Percentiles rank a stretch among this genome's conserved stretches.
phyloP scores from a whole-genome alignment of 2,797 vertebrate genomes.

The Nothura maculosa region DNA sequence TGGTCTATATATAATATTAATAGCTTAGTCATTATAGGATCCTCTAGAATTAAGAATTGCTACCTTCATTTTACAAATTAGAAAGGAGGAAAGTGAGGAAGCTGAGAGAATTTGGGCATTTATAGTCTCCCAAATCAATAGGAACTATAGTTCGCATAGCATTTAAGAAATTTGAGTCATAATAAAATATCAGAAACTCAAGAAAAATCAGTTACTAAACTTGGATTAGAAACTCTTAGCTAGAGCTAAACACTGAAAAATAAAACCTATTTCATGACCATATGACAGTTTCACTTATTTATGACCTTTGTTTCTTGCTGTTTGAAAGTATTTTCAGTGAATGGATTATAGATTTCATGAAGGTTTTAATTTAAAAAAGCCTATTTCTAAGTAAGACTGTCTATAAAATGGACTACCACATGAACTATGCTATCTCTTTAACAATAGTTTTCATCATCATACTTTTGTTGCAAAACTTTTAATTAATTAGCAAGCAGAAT shows the following conservation, averaged over 20 bases:
- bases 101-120: not conserved
- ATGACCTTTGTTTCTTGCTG: not conserved
- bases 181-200: not conserved
- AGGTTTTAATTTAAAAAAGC: not conserved
- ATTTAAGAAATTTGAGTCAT: not conserved
- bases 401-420: not conserved
- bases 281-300: not conserved
- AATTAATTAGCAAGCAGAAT: constrained; percentile 5
- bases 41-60: not conserved
- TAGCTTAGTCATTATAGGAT: not conserved
- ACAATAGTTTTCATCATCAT: not conserved
- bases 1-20: constrained; percentile 9
- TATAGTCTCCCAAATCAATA: not conserved
- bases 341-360: not conserved
- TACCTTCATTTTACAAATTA: not conserved
- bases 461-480: not conserved
- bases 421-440: not conserved
- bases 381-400: not conserved
- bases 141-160: not conserved
- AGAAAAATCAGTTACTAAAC: constrained; percentile 1
- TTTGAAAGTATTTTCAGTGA: not conserved
- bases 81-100: not conserved
- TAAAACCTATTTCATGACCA: not conserved
- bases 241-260: not conserved
- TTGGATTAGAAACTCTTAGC: not conserved